Evolutionary conservation across 2,888 invertebrate genomes (phyloP).

Genomic region (Polietes domitor): DNA sequence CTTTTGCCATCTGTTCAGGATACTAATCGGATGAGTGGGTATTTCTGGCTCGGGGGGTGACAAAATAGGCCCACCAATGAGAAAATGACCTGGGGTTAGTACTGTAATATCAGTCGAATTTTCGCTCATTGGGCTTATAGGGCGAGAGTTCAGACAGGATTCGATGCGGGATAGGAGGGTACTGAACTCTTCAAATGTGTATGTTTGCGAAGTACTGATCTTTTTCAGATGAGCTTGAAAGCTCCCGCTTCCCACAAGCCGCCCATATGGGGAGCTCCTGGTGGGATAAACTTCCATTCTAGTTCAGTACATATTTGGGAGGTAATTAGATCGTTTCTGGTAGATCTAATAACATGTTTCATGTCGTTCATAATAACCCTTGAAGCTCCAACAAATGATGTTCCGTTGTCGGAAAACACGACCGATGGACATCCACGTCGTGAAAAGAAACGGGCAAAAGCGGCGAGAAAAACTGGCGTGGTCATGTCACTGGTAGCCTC

Average conservation of each 20-base stretch:
- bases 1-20: background rate
- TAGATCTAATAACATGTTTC: background rate
- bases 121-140: conserved; percentile 35
- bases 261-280: no score
- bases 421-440: conserved; percentile 30
- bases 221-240: conserved; percentile 23
- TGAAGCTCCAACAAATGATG: conserved; percentile 57
- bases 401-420: conserved; percentile 47
- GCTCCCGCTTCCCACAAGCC: no score
- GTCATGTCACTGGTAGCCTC: background rate
- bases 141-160: conserved; percentile 48
- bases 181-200: background rate
- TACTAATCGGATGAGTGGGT: background rate
- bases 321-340: background rate
- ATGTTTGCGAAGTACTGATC: background rate
- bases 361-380: background rate
- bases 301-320: no score
- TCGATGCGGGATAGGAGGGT: conserved; percentile 39
- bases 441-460: conserved; percentile 53
- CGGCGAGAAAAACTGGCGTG: conserved; percentile 34
- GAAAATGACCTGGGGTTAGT: background rate
- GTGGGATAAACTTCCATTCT: conserved; percentile 30
- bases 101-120: conserved; percentile 21
- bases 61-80: background rate
- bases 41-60: background rate